These are phyloP conservation scores for Brenthis ino DNA, from an alignment of 2,888 invertebrate genomes.

Conservation along the genomic window DNA sequence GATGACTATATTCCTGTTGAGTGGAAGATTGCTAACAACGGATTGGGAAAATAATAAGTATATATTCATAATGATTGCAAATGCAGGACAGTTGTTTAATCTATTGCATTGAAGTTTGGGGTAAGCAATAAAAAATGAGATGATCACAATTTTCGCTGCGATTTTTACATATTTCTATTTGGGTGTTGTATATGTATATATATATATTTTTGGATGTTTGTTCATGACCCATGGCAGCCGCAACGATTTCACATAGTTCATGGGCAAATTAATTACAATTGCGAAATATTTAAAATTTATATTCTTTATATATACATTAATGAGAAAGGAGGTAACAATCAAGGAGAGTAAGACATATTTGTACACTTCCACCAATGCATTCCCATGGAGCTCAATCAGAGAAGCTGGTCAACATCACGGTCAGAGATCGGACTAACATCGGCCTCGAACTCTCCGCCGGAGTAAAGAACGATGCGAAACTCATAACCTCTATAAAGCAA, in stretches of 20 bases:
- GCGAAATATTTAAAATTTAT: constrained; percentile 3
- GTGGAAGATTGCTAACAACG: too few relatives aligned
- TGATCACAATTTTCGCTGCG: constrained; percentile 29
- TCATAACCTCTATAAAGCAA: constrained; percentile 35
- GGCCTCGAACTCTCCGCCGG: not conserved
- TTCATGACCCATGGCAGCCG: constrained; percentile 31
- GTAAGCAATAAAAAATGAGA: constrained; percentile 5
- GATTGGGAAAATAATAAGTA: not conserved
- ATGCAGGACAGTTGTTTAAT: not conserved
- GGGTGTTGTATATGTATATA: constrained; percentile 24
- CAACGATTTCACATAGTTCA: constrained; percentile 19
- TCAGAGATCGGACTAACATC: not conserved
- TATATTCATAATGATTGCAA: not conserved
- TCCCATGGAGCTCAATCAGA: not conserved
- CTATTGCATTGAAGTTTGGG: not conserved
- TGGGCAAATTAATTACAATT: constrained; percentile 19
- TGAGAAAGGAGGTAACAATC: constrained; percentile 4
- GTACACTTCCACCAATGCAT: not conserved
- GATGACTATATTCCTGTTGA: too few relatives aligned
- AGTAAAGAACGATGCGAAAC: constrained; percentile 21
- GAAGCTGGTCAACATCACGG: not conserved
- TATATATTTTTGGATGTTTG: constrained; percentile 34
- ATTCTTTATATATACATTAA: constrained; percentile 14
- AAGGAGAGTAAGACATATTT: not conserved
- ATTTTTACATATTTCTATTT: constrained; percentile 27